Evolutionary conservation across 2,797 vertebrate genomes (phyloP), one percentile per base, ranked within the genome.

Genomic region (Eulemur rubriventer): DNA sequence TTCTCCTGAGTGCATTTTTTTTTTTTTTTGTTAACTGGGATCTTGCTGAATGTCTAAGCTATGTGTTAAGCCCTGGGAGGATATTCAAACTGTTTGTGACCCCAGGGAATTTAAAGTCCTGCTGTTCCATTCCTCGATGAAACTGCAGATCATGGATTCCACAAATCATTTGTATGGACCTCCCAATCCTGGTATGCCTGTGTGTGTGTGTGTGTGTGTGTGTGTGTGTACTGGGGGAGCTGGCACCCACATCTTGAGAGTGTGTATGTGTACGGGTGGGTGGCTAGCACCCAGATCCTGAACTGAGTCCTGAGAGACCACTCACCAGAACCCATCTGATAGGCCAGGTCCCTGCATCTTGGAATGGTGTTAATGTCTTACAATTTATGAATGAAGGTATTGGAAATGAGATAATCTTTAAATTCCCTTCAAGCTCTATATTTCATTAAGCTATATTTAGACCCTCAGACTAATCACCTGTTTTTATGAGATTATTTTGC

Each of bases 401-500:
- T 67, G 43, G 33, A 61, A 24, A 38, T 4, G 20, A 73, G 22
- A 20, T 86, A 28, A 48, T 67, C 67, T 69, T 83, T 78, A 67
- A 28, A 38, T 82, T 85, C 78, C n/a, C n/a, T 41, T 72, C 30
- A 73, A 93, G 35, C 18, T 55, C 38, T 80, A 26, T 0, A 63
- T 83, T 76, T 17, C 52, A 46, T 90, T 89, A 76, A 57, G 52
- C 50, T 91, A 46, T 72, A 84, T 80, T 80, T 48, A 88, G 46
- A 84, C 65, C 38, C 48, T 57, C 24, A 91, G 72, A 20, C 6
- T 20, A 70, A 70, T 81, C 43, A 50, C 76, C 46, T 85, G 75
- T 18, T 78, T 96, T 85, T 81, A 80, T 43, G 65, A 96, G 38
- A 79, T 69, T 57, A 86, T 73, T 85, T 85, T 75, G 46, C n/a